Base-by-base conservation (phyloP, 2,888 invertebrate species). In the Heteropelma amictum region DNA sequence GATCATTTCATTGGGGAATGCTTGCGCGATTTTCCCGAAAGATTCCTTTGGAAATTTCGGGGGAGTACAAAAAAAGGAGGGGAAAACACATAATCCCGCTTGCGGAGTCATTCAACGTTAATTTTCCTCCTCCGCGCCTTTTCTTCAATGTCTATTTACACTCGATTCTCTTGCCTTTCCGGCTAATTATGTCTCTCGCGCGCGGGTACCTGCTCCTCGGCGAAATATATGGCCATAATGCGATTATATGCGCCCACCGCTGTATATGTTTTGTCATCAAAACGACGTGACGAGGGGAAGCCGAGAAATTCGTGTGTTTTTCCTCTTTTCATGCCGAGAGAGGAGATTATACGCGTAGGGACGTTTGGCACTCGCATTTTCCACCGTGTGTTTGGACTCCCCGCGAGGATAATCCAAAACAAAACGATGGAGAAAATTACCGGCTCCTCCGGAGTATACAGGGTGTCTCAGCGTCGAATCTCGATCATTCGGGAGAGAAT, bases 191-290 rank as follows among this genome's bases (percentile, higher is more conserved):
- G 45, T 45, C 77, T 78, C 76, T 23, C 33, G n/a, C n/a, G n/a
- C n/a, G n/a, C 47, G 47, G 76, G 76, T 81, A 81, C 81, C 81
- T 78, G 81, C 72, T 72, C 65, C 26, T n/a, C 6, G 17, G 30
- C 33, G 49, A 67, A 77, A 79, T 81, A 81, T 81, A 81, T 79
- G 81, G 58, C 79, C 35, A 63, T 79, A 81, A 81, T 79, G 77
- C 78, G 81, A 81, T 81, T 81, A 81, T 38, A 35, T 38, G n/a
- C n/a, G n/a, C n/a, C n/a, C 26, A 64, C 35, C 67, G 67, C 70
- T 80, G 79, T 82, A n/a, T n/a, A n/a, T n/a, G n/a, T n/a, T n/a
- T 81, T 79, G 79, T 79, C 78, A 68, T 76, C 75, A 76, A 72
- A 76, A 67, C 71, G 71, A 71, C 72, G 42, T 23, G 53, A 17